phyloP scores from a whole-genome alignment of 2,797 vertebrate species.

The Cryptoblepharus egeriae region DNA sequence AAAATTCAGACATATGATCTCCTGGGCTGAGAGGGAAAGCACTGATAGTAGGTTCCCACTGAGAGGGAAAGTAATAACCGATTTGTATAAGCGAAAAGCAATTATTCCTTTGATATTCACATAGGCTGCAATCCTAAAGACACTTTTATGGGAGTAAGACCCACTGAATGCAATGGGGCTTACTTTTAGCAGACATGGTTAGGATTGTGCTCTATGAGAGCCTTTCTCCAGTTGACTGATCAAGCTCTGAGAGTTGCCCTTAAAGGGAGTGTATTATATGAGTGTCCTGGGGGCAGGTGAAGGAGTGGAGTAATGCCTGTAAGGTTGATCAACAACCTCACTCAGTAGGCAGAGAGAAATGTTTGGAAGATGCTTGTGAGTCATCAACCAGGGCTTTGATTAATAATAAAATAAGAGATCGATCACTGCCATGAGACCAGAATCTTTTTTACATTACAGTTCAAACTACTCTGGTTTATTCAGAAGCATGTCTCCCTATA shows the following conservation, averaged over 20 bases:
- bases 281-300: not conserved
- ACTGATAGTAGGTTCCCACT: too few species aligned
- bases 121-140: not conserved
- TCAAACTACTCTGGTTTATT: too few species aligned
- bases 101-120: not conserved
- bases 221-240: not conserved
- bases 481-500: too few species aligned
- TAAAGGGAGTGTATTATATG: not conserved
- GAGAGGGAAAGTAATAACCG: not conserved
- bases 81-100: not conserved
- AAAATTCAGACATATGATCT: too few species aligned
- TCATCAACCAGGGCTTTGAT: not conserved
- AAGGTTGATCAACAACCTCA: not conserved
- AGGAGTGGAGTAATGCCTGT: not conserved
- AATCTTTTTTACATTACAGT: conserved; percentile 21
- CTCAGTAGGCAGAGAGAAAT: not conserved
- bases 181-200: too few species aligned
- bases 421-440: conserved; percentile 1
- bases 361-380: not conserved
- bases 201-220: too few species aligned
- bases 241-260: not conserved
- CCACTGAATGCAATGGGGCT: too few species aligned
- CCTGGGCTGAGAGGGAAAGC: too few species aligned
- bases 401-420: conserved; percentile 11
- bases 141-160: too few species aligned